These are phyloP conservation scores for Romanogobio albipinnatus DNA, from an alignment of 2,113 vertebrate species.

Conservation along the genomic window DNA sequence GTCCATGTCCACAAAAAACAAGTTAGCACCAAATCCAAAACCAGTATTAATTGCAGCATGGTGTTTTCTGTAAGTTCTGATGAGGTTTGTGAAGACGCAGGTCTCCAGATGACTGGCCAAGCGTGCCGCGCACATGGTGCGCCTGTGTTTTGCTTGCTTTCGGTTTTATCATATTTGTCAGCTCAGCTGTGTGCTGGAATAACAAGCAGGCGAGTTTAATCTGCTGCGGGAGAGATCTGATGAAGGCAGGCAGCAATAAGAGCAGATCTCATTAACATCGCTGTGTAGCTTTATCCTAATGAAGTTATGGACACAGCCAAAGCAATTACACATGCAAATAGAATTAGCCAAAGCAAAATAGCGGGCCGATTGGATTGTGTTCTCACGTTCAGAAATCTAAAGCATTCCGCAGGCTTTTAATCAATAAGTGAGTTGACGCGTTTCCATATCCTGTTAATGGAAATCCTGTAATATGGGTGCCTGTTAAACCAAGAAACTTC, in stretches of 20 bases:
- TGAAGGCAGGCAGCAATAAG: conserved; percentile 63
- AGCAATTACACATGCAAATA: conserved; percentile 66
- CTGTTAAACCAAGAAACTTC: background rate
- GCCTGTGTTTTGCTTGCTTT: conserved; percentile 39
- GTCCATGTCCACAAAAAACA: background rate
- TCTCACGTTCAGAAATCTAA: conserved; percentile 53
- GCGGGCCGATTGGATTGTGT: conserved; percentile 60
- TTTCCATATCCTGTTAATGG: conserved; percentile 55
- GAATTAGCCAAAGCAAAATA: conserved; percentile 64
- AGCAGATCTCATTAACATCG: conserved; percentile 64
- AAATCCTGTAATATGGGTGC: conserved; percentile 44
- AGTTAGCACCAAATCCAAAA: background rate
- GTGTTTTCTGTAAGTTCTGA: background rate
- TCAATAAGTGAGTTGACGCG: conserved; percentile 57
- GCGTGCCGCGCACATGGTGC: background rate
- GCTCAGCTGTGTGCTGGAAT: conserved; percentile 51
- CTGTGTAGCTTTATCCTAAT: conserved; percentile 61
- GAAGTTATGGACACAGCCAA: conserved; percentile 65
- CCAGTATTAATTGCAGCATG: background rate
- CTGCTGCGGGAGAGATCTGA: conserved; percentile 56
- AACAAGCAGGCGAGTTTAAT: conserved; percentile 57
- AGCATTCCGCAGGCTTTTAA: conserved; percentile 56
- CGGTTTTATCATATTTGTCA: conserved; percentile 55
- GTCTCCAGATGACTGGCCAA: conserved; percentile 28
- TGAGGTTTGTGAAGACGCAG: conserved; percentile 8